Conservation (phyloP, 2,797 vertebrate genomes). For the Hippopotamyrus pictus region DNA sequence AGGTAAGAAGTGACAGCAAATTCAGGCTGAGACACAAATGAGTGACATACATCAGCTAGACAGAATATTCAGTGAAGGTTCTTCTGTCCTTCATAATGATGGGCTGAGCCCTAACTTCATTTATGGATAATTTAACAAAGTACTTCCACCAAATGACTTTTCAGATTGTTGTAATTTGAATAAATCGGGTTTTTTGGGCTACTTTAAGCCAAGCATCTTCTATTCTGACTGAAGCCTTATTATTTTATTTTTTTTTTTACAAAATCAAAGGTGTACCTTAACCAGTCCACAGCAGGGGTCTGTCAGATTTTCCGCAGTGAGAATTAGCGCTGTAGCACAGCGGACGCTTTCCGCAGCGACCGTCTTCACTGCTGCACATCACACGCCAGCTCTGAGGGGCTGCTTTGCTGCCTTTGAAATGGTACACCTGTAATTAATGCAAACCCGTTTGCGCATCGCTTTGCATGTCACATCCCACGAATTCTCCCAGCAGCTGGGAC, state of each 20-base stretch:
- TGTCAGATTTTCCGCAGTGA: conserved; percentile 8
- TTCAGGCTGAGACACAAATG: not conserved
- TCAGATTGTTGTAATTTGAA: conserved; percentile 6
- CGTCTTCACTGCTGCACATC: not conserved
- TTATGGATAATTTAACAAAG: conserved; percentile 3
- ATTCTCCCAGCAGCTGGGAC: not conserved
- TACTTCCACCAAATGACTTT: conserved; percentile 6
- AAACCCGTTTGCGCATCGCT: not conserved
- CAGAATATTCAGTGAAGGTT: conserved; percentile 1
- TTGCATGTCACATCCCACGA: not conserved
- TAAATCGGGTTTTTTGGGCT: not conserved
- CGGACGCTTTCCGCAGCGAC: not conserved
- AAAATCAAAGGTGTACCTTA: conserved; percentile 17
- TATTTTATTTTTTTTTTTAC: not conserved
- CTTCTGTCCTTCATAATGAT: not conserved
- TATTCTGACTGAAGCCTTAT: conserved; percentile 2
- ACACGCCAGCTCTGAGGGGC: not conserved
- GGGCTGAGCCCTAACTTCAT: not conserved
- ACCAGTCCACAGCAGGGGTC: conserved; percentile 3
- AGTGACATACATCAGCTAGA: not conserved
- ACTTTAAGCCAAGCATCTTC: not conserved
- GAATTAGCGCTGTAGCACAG: conserved; percentile 1
- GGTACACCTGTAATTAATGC: conserved; percentile 14
- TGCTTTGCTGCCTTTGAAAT: not conserved
- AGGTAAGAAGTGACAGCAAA: not conserved